Conservation (phyloP, 2,797 vertebrate genomes). For the Molossus alvarezi region DNA sequence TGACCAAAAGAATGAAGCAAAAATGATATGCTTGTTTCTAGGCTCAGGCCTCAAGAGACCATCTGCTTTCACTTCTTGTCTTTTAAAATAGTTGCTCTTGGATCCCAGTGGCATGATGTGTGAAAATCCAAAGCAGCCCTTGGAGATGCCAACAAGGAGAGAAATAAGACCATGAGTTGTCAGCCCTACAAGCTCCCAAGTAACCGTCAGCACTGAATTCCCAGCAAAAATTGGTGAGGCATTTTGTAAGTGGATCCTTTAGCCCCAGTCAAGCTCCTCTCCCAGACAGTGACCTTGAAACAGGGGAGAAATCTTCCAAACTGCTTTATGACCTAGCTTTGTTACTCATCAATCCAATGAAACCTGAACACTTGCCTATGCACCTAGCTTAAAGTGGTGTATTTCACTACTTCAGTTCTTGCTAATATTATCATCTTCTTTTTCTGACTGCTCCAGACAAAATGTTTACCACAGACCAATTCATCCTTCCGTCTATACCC, state of each 20-base stretch:
- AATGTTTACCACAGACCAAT: neutral
- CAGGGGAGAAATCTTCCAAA: neutral
- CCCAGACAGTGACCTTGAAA: neutral
- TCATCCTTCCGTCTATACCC: neutral
- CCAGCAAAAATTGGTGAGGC: neutral
- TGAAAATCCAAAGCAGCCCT: neutral
- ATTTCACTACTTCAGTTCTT: neutral
- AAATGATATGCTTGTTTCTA: neutral
- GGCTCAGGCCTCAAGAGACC: neutral
- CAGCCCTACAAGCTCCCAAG: neutral
- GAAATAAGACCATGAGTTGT: neutral
- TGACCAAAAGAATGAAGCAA: constrained; percentile 2
- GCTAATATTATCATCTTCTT: neutral
- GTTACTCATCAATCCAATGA: neutral
- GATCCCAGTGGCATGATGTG: neutral
- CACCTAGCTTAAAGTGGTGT: neutral
- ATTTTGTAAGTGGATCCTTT: neutral
- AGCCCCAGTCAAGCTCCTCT: neutral
- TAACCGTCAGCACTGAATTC: neutral
- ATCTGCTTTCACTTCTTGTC: neutral
- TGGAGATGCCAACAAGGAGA: neutral
- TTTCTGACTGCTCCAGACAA: neutral
- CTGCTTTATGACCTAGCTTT: neutral
- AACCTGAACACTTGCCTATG: neutral
- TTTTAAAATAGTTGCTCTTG: neutral